Base-by-base conservation (phyloP, 2,113 vertebrate genomes). In the Zapus hudsonius region DNA sequence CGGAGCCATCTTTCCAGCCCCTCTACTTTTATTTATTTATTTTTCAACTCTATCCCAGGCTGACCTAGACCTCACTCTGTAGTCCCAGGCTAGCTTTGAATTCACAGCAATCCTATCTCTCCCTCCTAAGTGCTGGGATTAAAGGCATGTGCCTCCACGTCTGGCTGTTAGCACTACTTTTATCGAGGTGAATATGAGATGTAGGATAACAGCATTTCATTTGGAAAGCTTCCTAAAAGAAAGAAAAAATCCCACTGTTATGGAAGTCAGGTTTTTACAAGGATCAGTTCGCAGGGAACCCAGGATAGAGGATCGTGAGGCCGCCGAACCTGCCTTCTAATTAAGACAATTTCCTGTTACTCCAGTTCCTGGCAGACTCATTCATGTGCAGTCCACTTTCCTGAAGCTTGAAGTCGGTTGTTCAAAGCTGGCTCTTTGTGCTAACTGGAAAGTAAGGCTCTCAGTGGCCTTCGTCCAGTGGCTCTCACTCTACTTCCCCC, bases 271-370 rank as follows among this genome's bases (percentile, higher is more conserved):
- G 59, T 95, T 95, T 84, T 96, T 97, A 93, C 97, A 97, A 96
- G 98, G 96, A 97, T 94, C 75, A 94, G 94, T 93, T 89, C 95
- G 97, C 97, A 97, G 97, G 97, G 97, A 96, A 90, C 70, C 91
- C 87, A 61, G 42, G 13, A 3, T 95, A 85, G 74, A 92, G 95
- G 81, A 75, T 44, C 57, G 61, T 20, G 92, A 95, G 92, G 89
- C 87, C 86, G 87, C 86, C 95, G 82, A 79, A 79, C 59, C 16
- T 92, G 86, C 94, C 73, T 92, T 91, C 93, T 75, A 88, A 64
- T 95, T 88, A n/a, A 89, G 93, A 92, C 78, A 17, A n/a, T n/a
- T n/a, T 36, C 36, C 47, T 33, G 20, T 16, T 9, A 3, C 16
- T 42, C 88, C 10, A 23, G 7, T 4, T 36, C 67, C 3, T 10